Base-by-base conservation (phyloP, 2,797 vertebrate genomes). In the Coendou prehensilis region DNA sequence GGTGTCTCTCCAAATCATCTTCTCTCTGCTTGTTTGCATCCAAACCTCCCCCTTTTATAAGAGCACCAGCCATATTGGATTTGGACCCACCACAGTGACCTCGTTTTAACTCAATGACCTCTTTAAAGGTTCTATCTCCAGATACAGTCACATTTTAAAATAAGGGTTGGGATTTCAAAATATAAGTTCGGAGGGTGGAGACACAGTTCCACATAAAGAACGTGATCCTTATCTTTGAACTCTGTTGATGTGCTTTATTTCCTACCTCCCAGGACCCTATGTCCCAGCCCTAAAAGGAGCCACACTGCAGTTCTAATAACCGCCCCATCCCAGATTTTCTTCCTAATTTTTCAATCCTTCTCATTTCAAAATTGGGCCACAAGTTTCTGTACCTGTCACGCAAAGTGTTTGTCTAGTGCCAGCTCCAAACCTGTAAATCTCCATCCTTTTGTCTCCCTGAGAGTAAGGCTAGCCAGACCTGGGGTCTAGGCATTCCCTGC, bases 201-300 rank as follows among this genome's bases (percentile, higher is more conserved):
- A 26, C 23, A 9, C 9, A 11, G 5, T 23, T 33, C n/a, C 37
- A 11, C 9, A 18, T 2, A 54, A 18, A 50, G 33, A 37, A 23
- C 0, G 23, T 0, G 9, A 33, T 17, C 45, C 10, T 76, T 9
- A 0, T 37, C 15, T 0, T 2, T 9, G 76, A 56, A 30, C n/a
- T 22, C 33, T 23, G 18, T 13, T 30, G 52, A 54, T 26, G 47
- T 8, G 6, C 17, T 80, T 11, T 17, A 8, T 64, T 2, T 4
- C 20, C 26, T 10, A 11, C 56, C 54, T 75, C 47, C 50, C 20
- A 71, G 45, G 59, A 28, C 3, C 30, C 1, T 23, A 30, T 9
- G 33, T 61, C 30, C 1, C 26, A 17, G 37, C 6, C 52, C 33
- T 15, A 2, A 4, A 3, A 5, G 28, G 28, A 81, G 45, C 14